Evolutionary conservation across 2,797 vertebrate species (phyloP).

Genomic region (Todus mexicanus): DNA sequence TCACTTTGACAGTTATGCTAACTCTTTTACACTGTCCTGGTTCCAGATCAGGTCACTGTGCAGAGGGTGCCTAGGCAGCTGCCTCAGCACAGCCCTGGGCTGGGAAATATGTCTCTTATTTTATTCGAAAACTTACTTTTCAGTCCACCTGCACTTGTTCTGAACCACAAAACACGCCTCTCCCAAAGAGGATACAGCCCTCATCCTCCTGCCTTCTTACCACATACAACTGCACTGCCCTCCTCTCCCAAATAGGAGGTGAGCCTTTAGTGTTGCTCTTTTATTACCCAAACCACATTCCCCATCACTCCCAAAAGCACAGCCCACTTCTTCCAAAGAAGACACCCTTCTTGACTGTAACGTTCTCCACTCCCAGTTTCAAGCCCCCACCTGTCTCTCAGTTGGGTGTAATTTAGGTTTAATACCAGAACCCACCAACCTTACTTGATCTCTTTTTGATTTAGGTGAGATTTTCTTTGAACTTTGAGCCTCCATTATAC

Average conservation of each 20-base stretch:
- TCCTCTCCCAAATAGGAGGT: not conserved
- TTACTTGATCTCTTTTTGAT: not conserved
- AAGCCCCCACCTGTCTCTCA: not conserved
- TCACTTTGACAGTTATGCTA: not conserved
- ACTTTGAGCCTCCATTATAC: not conserved
- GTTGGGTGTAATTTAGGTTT: not conserved
- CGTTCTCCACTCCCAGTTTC: not conserved
- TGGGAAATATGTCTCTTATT: not conserved
- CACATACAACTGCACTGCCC: not conserved
- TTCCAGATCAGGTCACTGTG: not conserved
- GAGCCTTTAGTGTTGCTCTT: not conserved
- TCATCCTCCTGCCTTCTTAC: not conserved
- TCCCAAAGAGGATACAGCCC: not conserved
- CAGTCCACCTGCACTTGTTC: not conserved
- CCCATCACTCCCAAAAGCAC: not conserved
- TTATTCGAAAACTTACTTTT: not conserved
- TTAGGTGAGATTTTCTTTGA: not conserved
- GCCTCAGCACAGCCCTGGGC: not conserved
- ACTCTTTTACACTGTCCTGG: not conserved
- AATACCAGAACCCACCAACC: not conserved
- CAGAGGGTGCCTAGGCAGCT: not conserved
- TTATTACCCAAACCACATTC: not conserved
- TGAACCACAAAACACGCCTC: not conserved
- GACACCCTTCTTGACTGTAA: not conserved
- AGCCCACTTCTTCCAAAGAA: not conserved